Evolutionary conservation across 1,140 invertebrate species (phyloP).

Genomic region (Aphidius gifuensis): DNA sequence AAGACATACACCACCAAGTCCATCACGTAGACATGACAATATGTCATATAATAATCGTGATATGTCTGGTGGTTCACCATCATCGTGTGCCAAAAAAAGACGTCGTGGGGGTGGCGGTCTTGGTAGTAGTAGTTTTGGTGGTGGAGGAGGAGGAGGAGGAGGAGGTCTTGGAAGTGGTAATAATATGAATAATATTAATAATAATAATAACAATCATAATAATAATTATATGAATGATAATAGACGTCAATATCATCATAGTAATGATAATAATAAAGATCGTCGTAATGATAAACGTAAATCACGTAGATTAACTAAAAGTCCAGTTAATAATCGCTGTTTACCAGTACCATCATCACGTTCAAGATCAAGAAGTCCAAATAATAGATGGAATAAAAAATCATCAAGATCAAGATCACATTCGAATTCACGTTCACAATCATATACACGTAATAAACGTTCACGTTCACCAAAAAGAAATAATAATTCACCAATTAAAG

Average conservation of each 20-base stretch:
- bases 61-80: too few species aligned
- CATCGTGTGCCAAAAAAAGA: constrained; percentile 39
- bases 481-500: neutral
- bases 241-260: too few species aligned
- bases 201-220: too few species aligned
- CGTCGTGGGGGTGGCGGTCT: constrained; percentile 44
- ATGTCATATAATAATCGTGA: constrained; percentile 7
- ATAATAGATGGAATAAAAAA: neutral
- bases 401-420: neutral
- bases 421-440: too few species aligned
- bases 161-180: too few species aligned
- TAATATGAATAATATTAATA: too few species aligned
- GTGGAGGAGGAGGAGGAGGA: too few species aligned
- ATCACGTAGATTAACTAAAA: constrained; percentile 1
- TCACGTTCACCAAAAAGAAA: neutral
- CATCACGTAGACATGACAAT: constrained; percentile 33
- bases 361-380: constrained; percentile 6
- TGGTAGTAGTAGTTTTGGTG: too few species aligned
- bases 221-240: too few species aligned
- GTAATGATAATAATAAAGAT: constrained; percentile 46
- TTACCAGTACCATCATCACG: neutral
- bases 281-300: constrained; percentile 41
- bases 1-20: constrained; percentile 40
- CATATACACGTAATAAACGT: too few species aligned
- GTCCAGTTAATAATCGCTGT: neutral